Evolutionary conservation across 2,113 vertebrate species (phyloP).

Genomic region (Thinocorus orbignyianus): DNA sequence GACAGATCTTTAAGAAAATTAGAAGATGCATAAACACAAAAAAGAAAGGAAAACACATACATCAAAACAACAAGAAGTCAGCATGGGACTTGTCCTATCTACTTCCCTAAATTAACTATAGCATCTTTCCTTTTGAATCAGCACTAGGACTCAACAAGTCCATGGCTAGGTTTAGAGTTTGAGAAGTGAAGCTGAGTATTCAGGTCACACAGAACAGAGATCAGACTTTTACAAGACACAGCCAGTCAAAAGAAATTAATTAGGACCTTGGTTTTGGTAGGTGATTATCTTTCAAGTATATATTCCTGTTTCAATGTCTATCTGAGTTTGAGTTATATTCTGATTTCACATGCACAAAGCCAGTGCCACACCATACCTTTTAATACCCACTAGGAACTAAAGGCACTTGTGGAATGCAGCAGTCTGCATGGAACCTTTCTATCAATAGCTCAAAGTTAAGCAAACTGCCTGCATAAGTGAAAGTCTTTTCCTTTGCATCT

Average conservation of each 20-base stretch:
- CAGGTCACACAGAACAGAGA: not conserved
- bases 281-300: not conserved
- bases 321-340: conserved; percentile 14
- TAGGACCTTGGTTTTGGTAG: conserved; percentile 10
- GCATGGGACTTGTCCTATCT: not conserved
- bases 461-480: not conserved
- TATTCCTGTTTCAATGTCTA: not conserved
- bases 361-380: not conserved
- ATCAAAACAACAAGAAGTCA: not conserved
- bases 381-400: not conserved
- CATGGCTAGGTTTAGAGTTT: rapidly evolving
- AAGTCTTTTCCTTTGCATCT: conserved; percentile 10
- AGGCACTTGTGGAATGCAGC: conserved; percentile 20
- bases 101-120: not conserved
- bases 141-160: not conserved
- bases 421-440: not conserved
- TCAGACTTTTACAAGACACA: not conserved
- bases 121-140: not conserved
- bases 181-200: not conserved
- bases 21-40: not conserved
- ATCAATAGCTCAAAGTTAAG: conserved; percentile 34
- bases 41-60: not conserved
- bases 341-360: not conserved
- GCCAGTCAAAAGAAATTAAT: not conserved
- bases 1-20: not conserved